Evolutionary conservation across 92 coral and sea anemone genomes (phyloP).

Genomic region (Galaxea fascicularis): DNA sequence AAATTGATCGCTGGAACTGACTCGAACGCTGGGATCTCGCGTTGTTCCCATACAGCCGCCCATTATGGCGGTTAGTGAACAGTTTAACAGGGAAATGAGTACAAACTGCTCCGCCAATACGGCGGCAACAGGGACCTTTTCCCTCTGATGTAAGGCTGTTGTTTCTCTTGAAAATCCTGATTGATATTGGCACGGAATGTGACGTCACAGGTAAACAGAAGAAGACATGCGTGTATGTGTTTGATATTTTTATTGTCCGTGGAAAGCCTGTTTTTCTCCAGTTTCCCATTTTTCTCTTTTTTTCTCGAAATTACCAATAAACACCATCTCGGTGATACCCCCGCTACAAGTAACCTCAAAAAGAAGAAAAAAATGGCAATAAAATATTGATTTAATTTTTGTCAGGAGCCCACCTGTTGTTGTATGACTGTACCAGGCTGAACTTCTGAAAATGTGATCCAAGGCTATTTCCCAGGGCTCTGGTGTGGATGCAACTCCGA

Average conservation of each 20-base stretch:
- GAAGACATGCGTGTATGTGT: conserved; percentile 44
- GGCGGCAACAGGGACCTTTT: conserved; percentile 40
- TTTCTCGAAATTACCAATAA: not conserved
- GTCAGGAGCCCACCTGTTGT: too few relatives aligned
- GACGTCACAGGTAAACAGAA: conserved; percentile 53
- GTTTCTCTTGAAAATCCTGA: conserved; percentile 21
- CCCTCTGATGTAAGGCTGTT: conserved; percentile 8
- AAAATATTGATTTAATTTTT: too few relatives aligned
- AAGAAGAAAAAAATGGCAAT: too few relatives aligned
- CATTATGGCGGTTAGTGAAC: conserved; percentile 52
- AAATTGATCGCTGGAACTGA: conserved; percentile 93
- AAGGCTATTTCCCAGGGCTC: too few relatives aligned
- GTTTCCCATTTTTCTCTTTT: conserved; percentile 7
- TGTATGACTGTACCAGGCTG: too few relatives aligned
- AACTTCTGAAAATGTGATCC: too few relatives aligned
- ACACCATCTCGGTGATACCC: too few relatives aligned
- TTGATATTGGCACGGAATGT: conserved; percentile 30
- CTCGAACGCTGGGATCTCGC: conserved; percentile 91
- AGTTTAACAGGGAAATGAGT: not conserved
- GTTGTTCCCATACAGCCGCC: conserved; percentile 99
- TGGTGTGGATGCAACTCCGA: too few relatives aligned
- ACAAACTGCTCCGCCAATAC: conserved; percentile 46
- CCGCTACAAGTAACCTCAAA: too few relatives aligned
- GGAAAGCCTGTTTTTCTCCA: not conserved
- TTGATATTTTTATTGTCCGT: not conserved